Evolutionary conservation across 2,113 vertebrate genomes (phyloP), one percentile per base, ranked within the genome.

Genomic region (Microcebus murinus): DNA sequence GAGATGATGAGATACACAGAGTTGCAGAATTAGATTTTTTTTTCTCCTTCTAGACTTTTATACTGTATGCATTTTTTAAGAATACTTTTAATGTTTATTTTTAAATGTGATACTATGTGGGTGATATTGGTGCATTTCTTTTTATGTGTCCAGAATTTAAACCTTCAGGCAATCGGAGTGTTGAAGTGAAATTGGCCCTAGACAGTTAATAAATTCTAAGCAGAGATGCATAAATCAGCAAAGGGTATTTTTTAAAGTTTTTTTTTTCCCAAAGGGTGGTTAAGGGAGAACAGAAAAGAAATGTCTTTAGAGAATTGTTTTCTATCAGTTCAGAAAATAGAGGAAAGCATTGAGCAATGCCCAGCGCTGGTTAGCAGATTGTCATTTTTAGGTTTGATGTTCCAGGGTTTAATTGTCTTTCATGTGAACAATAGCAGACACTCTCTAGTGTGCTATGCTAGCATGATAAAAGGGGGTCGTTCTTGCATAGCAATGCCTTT

Each of bases 341-440:
- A 99, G 98, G 95, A 97, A 98, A 98, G 98, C 98, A 98, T 85
- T 95, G 97, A 98, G 98, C 98, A 98, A 97, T 98, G 99, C 98
- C 98, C 99, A 98, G 98, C 90, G 98, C 99, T 98, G 98, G 98
- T 98, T 99, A 99, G 98, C 99, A 99, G 98, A 99, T 99, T 99
- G 99, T 99, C 99, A 99, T 99, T 99, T 99, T 99, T 98, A 98
- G 98, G 99, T 99, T 99, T 99, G 99, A 99, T 99, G 98, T 99
- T 98, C 98, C 98, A 98, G 98, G 98, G 98, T 99, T 99, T 99
- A 99, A 99, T 99, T 99, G 99, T 99, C 99, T 99, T 99, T 99
- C 99, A 99, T 99, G 99, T 99, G 98, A 99, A 99, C 99, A 99
- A 99, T 99, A 98, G 99, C 98, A 99, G 98, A 96, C 97, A 97